phyloP scores from a whole-genome alignment of 2,113 vertebrate species.

The Nycticryphes semicollaris region DNA sequence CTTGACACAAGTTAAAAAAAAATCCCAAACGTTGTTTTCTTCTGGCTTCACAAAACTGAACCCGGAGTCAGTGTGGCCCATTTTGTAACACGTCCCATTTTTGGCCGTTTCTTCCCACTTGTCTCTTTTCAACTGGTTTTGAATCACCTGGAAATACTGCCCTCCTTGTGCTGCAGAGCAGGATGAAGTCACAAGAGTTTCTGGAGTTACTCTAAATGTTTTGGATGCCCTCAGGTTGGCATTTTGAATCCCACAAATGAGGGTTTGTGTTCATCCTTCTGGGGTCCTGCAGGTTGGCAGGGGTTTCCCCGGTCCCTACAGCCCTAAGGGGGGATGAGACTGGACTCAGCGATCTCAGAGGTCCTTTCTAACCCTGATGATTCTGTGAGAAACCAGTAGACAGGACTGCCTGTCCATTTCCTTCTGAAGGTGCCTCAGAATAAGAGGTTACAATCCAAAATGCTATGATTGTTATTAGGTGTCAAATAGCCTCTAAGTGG shows the following conservation, averaged over 20 bases:
- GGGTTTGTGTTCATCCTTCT: rapidly evolving
- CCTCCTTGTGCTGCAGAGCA: rapidly evolving
- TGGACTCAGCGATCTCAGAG: no score
- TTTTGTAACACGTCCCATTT: neutral
- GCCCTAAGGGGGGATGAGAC: no score
- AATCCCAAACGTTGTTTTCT: neutral
- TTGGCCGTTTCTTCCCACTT: no score
- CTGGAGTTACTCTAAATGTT: rapidly evolving
- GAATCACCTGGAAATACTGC: rapidly evolving
- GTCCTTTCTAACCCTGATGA: no score
- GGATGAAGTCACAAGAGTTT: neutral
- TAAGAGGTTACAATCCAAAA: no score
- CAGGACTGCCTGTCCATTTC: rapidly evolving
- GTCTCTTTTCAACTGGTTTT: neutral
- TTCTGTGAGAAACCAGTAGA: no score
- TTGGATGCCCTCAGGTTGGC: neutral
- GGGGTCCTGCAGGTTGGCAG: rapidly evolving
- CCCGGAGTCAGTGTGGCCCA: no score
- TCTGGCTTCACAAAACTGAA: neutral
- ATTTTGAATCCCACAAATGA: no score
- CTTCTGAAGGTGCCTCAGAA: rapidly evolving
- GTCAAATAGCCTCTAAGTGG: neutral
- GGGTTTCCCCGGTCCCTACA: no score
- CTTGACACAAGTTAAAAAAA: neutral
- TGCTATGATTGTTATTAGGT: neutral